These are phyloP conservation scores for Papilio protenor DNA, from an alignment of 2,888 invertebrate species.

Conservation along the genomic window DNA sequence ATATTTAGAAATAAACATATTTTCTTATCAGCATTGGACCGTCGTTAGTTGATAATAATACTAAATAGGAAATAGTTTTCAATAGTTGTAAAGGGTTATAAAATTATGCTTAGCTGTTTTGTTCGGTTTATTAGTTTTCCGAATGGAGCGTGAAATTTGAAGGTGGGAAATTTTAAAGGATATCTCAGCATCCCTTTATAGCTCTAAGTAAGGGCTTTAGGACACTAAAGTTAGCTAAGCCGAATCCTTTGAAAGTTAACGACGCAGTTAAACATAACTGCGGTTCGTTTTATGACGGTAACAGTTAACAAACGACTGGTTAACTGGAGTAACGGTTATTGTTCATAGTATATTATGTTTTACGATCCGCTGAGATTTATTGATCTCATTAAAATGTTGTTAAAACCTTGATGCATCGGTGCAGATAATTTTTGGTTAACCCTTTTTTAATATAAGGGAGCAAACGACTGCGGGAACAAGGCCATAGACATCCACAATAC, in stretches of 20 bases:
- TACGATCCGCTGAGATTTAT: constrained; percentile 30
- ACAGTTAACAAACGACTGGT: constrained; percentile 43
- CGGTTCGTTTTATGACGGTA: constrained; percentile 42
- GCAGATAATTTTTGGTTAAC: background rate
- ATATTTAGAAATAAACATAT: no score
- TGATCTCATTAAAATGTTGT: constrained; percentile 23
- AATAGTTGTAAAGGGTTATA: background rate
- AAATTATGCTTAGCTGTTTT: constrained; percentile 2
- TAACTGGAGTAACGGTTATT: constrained; percentile 43
- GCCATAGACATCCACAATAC: no score
- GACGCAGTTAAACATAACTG: constrained; percentile 43
- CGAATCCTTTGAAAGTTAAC: constrained; percentile 43
- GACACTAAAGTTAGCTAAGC: constrained; percentile 41
- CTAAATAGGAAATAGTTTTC: background rate
- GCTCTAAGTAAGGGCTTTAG: constrained; percentile 39
- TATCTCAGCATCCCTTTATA: constrained; percentile 37
- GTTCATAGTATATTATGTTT: constrained; percentile 40
- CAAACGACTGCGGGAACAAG: no score
- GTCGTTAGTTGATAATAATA: background rate
- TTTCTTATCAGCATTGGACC: no score
- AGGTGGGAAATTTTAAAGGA: constrained; percentile 32
- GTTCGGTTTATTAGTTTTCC: constrained; percentile 1
- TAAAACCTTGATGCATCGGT: background rate
- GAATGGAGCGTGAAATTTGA: constrained; percentile 12
- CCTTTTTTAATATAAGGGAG: no score